A percentile compares a stretch with the other conserved stretches of the same genome.
Evolutionary conservation across 2,888 invertebrate genomes (phyloP).

Genomic region (Drosophila paranaensis): DNA sequence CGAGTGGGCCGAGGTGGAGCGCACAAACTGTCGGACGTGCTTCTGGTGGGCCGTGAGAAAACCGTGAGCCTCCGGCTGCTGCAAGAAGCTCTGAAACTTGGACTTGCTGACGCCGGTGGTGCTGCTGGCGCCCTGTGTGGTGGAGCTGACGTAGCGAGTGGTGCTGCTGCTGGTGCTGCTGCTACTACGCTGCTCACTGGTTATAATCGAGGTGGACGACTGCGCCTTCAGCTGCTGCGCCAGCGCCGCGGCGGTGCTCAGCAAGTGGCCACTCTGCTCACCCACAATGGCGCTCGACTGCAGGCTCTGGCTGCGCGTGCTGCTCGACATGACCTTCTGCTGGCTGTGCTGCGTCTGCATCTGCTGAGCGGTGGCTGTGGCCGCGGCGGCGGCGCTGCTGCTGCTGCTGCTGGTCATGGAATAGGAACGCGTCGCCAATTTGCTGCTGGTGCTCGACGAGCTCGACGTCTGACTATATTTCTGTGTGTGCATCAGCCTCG

Average conservation of each 20-base stretch:
- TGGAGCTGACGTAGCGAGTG: conserved; percentile 67
- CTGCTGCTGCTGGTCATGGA: conserved; percentile 64
- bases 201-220: conserved; percentile 83
- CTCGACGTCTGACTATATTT: conserved; percentile 66
- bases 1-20: conserved; percentile 85
- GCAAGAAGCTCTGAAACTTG: conserved; percentile 84
- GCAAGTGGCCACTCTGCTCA: conserved; percentile 67
- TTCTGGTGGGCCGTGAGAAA: conserved; percentile 84
- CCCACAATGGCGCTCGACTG: conserved; percentile 78
- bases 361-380: conserved; percentile 26
- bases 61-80: conserved; percentile 83
- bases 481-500: conserved; percentile 42
- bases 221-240: conserved; percentile 85
- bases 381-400: conserved; percentile 39
- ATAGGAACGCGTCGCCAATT: conserved; percentile 73
- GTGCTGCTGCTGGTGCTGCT: conserved; percentile 61
- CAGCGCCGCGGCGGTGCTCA: conserved; percentile 75
- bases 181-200: conserved; percentile 78
- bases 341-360: conserved; percentile 38
- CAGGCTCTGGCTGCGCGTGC: conserved; percentile 82
- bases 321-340: conserved; percentile 79
- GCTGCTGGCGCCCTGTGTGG: conserved; percentile 28
- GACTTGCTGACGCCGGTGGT: conserved; percentile 64
- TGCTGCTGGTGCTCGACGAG: conserved; percentile 60
- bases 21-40: conserved; percentile 84